Evolutionary conservation across 2,888 invertebrate genomes (phyloP).

Genomic region (Esperia sulphurella): DNA sequence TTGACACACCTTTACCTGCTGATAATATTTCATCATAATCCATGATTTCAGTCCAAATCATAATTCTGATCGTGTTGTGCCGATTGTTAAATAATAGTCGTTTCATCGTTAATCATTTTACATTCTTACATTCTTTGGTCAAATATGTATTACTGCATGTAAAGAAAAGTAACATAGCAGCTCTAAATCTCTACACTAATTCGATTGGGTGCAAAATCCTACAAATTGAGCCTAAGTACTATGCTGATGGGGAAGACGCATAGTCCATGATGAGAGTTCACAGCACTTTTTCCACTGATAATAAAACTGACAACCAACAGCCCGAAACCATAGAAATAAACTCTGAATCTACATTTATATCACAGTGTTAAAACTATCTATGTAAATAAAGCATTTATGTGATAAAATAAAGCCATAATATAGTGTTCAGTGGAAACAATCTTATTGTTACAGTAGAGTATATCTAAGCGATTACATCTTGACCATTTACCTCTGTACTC

Average conservation of each 20-base stretch:
- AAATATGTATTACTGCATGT: slow-evolving; percentile 99
- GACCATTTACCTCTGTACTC: no score
- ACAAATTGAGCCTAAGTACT: slow-evolving; percentile 99
- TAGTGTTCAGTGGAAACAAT: not conserved
- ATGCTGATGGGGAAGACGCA: slow-evolving; percentile 99
- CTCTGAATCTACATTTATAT: slow-evolving; percentile 72
- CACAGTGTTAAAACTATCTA: slow-evolving; percentile 55
- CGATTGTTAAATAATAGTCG: no score
- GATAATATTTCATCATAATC: no score
- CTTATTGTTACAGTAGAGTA: no score
- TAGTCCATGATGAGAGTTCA: slow-evolving; percentile 99
- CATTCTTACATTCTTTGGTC: no score
- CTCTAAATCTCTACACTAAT: slow-evolving; percentile 96
- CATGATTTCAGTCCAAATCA: no score
- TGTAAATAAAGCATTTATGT: slow-evolving; percentile 52
- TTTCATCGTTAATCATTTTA: no score
- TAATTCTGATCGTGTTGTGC: no score
- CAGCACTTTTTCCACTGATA: slow-evolving; percentile 78
- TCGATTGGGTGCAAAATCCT: slow-evolving; percentile 87
- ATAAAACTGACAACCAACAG: slow-evolving; percentile 41
- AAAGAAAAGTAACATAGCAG: slow-evolving; percentile 97
- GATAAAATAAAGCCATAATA: slow-evolving; percentile 16
- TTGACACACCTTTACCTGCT: no score
- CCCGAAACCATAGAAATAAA: slow-evolving; percentile 70
- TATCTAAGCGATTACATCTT: no score